Evolutionary conservation across 2,888 invertebrate species (phyloP).

Genomic region (Chrysina gloriosa): DNA sequence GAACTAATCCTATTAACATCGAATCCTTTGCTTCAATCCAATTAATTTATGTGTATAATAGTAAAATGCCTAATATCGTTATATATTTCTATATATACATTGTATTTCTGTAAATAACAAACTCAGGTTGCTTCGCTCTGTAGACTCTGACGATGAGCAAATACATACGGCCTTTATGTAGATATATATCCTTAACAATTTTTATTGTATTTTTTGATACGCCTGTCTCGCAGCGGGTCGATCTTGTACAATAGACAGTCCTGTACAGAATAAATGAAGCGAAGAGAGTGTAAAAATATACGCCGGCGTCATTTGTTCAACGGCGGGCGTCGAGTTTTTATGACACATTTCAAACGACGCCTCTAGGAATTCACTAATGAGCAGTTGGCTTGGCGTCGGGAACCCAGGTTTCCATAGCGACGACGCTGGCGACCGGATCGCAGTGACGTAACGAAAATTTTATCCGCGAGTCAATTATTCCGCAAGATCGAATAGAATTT

Average conservation of each 20-base stretch:
- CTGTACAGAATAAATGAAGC: conserved; percentile 48
- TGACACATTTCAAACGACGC: conserved; percentile 64
- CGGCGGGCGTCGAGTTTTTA: conserved; percentile 61
- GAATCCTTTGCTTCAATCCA: too few species aligned
- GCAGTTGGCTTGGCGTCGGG: conserved; percentile 62
- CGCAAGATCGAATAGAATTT: conserved; percentile 18
- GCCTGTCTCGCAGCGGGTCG: conserved; percentile 15
- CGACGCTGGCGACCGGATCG: conserved; percentile 54
- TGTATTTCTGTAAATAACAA: background rate
- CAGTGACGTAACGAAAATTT: conserved; percentile 48
- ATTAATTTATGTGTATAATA: too few species aligned
- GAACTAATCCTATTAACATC: too few species aligned
- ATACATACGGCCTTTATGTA: background rate
- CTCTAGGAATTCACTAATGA: conserved; percentile 65
- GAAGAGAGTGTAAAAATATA: conserved; percentile 41
- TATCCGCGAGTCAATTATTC: conserved; percentile 40
- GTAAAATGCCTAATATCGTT: background rate
- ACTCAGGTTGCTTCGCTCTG: background rate
- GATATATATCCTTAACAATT: conserved; percentile 10
- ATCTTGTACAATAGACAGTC: conserved; percentile 44
- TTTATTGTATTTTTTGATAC: conserved; percentile 3
- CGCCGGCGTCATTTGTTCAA: conserved; percentile 50
- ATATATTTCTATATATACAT: background rate
- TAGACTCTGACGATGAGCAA: background rate
- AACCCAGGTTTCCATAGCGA: conserved; percentile 56